A percentile compares a stretch with the other conserved stretches of the same genome.
These are phyloP conservation scores for Pristionchus exspectatus DNA, from an alignment of 2,888 invertebrate genomes.

Conservation along the genomic window DNA sequence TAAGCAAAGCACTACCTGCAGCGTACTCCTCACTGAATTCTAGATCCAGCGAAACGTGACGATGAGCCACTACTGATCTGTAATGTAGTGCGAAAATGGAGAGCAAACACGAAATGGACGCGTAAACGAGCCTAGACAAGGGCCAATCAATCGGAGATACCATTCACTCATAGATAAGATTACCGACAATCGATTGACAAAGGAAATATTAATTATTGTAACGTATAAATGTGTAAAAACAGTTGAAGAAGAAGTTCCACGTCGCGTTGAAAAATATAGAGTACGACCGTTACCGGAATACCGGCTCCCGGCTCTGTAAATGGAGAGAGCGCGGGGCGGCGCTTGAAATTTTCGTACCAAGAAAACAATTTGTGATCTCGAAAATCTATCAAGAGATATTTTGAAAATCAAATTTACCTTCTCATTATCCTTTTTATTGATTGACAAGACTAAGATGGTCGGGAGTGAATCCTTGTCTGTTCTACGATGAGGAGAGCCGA, in stretches of 20 bases:
- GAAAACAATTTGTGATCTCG: slow-evolving; percentile 11
- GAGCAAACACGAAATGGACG: slow-evolving; percentile 23
- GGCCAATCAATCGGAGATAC: slow-evolving; percentile 15
- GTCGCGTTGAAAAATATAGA: background rate
- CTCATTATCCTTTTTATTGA: slow-evolving; percentile 8
- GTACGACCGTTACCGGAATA: background rate
- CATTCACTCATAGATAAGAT: background rate
- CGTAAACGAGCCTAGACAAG: slow-evolving; percentile 2
- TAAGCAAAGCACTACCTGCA: background rate
- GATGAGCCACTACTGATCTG: slow-evolving; percentile 50
- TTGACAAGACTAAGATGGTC: background rate
- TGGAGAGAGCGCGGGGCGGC: background rate
- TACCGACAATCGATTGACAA: background rate
- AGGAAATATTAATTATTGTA: background rate
- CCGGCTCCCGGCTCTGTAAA: no score
- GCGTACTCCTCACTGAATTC: slow-evolving; percentile 38
- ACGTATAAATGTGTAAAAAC: slow-evolving; percentile 25
- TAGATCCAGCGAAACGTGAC: slow-evolving; percentile 33
- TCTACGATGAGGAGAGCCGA: slow-evolving; percentile 17
- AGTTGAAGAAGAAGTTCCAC: slow-evolving; percentile 4
- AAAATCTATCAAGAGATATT: background rate
- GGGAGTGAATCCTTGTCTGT: slow-evolving; percentile 13
- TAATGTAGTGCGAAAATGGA: slow-evolving; percentile 20
- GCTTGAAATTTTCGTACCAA: slow-evolving; percentile 10
- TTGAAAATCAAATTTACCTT: slow-evolving; percentile 5